A percentile compares a stretch with the other conserved stretches of the same genome.
Evolutionary conservation across 1,140 invertebrate species (phyloP).

Genomic region (Zaprionus africanus): DNA sequence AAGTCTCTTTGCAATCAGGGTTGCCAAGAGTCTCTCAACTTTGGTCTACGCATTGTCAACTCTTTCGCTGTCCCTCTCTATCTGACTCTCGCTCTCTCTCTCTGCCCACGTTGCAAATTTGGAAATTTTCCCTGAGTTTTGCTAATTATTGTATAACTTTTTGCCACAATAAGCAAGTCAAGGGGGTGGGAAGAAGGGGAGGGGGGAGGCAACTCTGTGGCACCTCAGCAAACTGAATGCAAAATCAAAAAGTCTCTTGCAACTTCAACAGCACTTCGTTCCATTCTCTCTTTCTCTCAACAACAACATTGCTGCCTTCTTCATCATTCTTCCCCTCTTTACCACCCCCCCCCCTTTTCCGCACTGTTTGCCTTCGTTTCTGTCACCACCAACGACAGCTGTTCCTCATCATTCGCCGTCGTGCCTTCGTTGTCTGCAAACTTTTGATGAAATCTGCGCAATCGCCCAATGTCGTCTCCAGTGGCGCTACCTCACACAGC

Average conservation of each 20-base stretch:
- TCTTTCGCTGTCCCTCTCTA: background rate
- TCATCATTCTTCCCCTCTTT: too few species aligned
- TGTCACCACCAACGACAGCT: conserved; percentile 16
- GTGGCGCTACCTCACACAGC: background rate
- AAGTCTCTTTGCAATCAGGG: background rate
- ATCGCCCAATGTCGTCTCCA: conserved; percentile 4
- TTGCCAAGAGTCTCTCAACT: background rate
- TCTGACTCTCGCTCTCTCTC: background rate
- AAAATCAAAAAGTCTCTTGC: conserved; percentile 35
- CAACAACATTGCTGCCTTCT: too few species aligned
- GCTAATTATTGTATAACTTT: conserved; percentile 62
- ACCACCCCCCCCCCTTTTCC: background rate
- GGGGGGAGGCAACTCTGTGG: background rate
- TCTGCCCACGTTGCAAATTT: background rate
- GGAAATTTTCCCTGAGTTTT: conserved; percentile 32
- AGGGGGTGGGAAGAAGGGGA: background rate
- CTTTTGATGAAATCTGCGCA: conserved; percentile 39
- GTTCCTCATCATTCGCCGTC: conserved; percentile 19
- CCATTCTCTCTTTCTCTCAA: background rate
- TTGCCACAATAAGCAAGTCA: conserved; percentile 32
- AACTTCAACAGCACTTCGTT: background rate
- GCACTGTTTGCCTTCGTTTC: conserved; percentile 19
- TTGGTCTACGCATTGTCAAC: background rate
- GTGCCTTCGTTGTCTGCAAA: conserved; percentile 32
- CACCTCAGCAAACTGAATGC: conserved; percentile 22